These are phyloP conservation scores for Eulemur mongoz DNA, from an alignment of 2,797 vertebrate genomes.

Conservation along the genomic window DNA sequence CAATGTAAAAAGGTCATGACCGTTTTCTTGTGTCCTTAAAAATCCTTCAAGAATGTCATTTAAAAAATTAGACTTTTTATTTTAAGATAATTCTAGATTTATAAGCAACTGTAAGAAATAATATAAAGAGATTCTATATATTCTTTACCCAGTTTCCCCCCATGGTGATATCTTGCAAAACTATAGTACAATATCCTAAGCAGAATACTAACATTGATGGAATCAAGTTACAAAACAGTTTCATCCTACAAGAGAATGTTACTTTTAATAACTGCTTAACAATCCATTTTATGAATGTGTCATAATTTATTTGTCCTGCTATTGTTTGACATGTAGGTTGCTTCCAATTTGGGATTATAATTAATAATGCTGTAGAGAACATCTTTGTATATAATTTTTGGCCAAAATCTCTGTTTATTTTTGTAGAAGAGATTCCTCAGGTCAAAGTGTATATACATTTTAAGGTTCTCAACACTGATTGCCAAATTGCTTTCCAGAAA, in stretches of 20 bases:
- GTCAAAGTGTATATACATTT: not conserved
- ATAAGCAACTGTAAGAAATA: constrained; percentile 14
- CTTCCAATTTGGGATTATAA: not conserved
- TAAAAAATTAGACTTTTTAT: not conserved
- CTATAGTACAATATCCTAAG: not conserved
- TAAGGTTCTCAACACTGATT: not conserved
- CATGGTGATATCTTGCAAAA: not conserved
- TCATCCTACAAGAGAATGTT: not conserved
- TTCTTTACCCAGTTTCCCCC: not conserved
- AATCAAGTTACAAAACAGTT: not conserved
- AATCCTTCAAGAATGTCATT: constrained; percentile 16
- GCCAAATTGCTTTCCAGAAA: constrained; percentile 21
- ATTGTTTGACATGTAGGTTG: not conserved
- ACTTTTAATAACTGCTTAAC: constrained; percentile 16
- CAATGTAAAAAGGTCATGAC: not conserved
- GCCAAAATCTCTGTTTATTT: constrained; percentile 15
- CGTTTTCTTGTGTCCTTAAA: not conserved
- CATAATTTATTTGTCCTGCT: not conserved
- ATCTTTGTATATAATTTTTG: constrained; percentile 6
- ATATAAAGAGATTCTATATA: not conserved
- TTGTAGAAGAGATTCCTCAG: not conserved
- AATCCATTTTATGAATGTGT: not conserved
- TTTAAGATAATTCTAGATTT: not conserved
- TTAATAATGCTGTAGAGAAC: not conserved
- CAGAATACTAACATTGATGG: not conserved